Evolutionary conservation across 2,797 vertebrate species (phyloP).

Genomic region (Poecile montanus): DNA sequence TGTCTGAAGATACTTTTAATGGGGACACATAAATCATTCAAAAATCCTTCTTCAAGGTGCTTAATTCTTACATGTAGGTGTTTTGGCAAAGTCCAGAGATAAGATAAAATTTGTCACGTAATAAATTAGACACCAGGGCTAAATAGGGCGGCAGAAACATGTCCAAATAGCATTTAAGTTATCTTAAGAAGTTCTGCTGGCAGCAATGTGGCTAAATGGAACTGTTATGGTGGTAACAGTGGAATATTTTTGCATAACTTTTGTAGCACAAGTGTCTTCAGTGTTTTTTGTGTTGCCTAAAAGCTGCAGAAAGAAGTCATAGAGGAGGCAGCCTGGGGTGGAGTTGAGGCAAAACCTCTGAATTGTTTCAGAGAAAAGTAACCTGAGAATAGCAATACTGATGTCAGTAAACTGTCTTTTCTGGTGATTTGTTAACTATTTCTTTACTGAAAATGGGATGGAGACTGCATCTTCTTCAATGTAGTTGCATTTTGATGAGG

Average conservation of each 20-base stretch:
- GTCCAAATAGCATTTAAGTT: not conserved
- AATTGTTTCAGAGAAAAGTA: not conserved
- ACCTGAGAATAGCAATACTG: not conserved
- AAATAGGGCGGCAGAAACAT: not conserved
- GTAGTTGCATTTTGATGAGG: not conserved
- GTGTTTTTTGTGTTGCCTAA: not conserved
- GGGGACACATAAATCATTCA: not conserved
- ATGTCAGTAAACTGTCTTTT: not conserved
- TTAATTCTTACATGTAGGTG: not conserved
- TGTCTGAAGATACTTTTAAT: not conserved
- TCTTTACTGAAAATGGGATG: not conserved
- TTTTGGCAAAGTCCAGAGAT: conserved; percentile 6
- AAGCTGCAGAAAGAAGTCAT: not conserved
- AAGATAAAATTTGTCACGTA: not conserved
- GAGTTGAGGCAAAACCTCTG: not conserved
- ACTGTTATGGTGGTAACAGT: not conserved
- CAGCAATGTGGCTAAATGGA: not conserved
- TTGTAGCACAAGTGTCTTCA: not conserved
- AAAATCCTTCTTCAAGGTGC: not conserved
- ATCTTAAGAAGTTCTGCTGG: not conserved
- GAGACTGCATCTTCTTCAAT: not conserved
- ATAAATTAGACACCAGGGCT: not conserved
- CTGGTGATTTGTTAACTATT: not conserved
- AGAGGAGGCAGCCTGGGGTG: not conserved
- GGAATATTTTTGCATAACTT: not conserved